Conservation (phyloP, 2,797 vertebrate genomes). For the Acanthiza pusilla region DNA sequence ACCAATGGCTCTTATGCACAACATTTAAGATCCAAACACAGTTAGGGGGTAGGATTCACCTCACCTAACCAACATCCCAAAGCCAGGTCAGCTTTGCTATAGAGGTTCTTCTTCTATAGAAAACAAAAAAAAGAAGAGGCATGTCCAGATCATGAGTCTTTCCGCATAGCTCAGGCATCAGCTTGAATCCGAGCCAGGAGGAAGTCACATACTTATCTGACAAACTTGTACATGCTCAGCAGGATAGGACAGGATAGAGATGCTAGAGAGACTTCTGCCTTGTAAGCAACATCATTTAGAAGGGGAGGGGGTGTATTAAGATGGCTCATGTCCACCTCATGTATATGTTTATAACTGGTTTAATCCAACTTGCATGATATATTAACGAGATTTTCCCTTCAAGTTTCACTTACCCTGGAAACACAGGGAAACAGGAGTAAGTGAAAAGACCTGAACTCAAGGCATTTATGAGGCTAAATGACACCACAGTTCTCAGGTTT, state of each 20-base stretch:
- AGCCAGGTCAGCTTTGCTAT: not conserved
- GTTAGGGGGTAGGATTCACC: not conserved
- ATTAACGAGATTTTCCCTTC: not conserved
- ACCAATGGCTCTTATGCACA: not conserved
- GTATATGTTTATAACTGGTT: not conserved
- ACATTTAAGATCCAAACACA: not conserved
- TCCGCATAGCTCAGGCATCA: not conserved
- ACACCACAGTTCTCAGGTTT: not conserved
- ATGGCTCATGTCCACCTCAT: not conserved
- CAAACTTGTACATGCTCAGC: not conserved
- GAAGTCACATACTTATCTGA: not conserved
- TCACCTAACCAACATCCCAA: not conserved
- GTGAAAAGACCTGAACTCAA: not conserved
- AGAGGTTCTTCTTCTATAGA: not conserved
- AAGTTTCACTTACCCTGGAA: not conserved
- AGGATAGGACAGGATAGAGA: not conserved
- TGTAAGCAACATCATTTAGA: not conserved
- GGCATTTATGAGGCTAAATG: not conserved
- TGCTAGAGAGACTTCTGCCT: not conserved
- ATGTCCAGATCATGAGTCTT: not conserved
- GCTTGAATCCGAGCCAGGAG: not conserved
- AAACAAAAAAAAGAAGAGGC: not conserved
- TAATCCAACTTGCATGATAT: not conserved
- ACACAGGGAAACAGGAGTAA: not conserved
- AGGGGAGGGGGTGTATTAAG: fast-evolving